Evolutionary conservation across 2,113 vertebrate species (phyloP).

Genomic region (Hydrolagus affinis): DNA sequence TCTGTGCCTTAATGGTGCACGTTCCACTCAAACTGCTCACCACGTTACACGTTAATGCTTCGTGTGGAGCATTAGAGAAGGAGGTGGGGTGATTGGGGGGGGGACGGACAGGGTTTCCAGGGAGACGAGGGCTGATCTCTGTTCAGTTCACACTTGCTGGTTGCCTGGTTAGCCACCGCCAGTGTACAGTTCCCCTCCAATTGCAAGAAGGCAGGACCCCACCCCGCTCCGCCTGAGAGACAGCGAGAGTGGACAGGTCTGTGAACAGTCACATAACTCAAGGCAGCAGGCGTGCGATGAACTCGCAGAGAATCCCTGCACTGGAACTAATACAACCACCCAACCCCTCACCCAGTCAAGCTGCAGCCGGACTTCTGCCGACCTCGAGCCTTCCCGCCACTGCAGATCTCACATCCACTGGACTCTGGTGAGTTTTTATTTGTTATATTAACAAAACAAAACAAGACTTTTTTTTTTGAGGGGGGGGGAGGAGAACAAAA

Average conservation of each 20-base stretch:
- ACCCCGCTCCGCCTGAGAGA: neutral
- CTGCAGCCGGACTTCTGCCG: neutral
- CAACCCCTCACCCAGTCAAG: neutral
- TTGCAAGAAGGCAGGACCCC: neutral
- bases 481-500: neutral
- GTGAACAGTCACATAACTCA: neutral
- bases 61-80: too few species aligned
- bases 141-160: conserved; percentile 17
- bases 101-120: neutral
- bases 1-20: too few species aligned
- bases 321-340: neutral
- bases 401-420: neutral
- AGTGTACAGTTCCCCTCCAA: neutral
- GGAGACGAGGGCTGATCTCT: neutral
- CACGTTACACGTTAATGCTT: too few species aligned
- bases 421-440: neutral
- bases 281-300: neutral
- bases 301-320: neutral
- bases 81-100: too few species aligned
- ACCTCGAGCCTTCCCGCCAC: too few species aligned
- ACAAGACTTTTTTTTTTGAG: neutral
- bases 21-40: too few species aligned
- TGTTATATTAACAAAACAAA: neutral
- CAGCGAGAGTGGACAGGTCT: neutral
- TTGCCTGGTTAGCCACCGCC: neutral